Conservation (phyloP, 2,888 invertebrate species). For the Eupithecia tripunctaria region DNA sequence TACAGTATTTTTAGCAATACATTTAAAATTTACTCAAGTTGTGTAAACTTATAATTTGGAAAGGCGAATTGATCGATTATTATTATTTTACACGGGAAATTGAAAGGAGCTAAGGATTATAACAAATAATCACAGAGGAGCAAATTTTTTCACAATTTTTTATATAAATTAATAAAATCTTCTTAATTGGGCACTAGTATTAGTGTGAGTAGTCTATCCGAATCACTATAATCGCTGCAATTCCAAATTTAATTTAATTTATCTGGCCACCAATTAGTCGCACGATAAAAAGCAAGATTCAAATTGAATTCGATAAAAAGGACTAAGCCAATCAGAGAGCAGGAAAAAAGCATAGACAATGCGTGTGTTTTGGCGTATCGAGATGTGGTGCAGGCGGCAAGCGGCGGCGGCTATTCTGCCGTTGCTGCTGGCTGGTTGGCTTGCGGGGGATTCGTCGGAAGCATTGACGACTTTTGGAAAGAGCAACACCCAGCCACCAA, state of each 20-base stretch:
- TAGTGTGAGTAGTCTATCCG: neutral
- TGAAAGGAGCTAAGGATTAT: too few species aligned
- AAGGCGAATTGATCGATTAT: constrained; percentile 24
- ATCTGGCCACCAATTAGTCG: constrained; percentile 17
- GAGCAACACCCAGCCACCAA: constrained; percentile 85
- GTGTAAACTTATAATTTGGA: constrained; percentile 20
- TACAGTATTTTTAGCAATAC: neutral
- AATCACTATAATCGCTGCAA: constrained; percentile 11
- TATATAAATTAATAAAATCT: neutral
- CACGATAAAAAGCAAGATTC: constrained; percentile 16
- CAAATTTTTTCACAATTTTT: neutral
- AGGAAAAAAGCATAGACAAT: constrained; percentile 48
- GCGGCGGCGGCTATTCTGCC: constrained; percentile 71
- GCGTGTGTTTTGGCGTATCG: constrained; percentile 69
- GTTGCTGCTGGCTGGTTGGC: constrained; percentile 70
- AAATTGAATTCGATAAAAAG: constrained; percentile 26
- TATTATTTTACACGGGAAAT: neutral
- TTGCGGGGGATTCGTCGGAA: constrained; percentile 81
- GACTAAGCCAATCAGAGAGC: constrained; percentile 20
- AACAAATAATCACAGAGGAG: neutral
- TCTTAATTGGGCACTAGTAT: constrained; percentile 12
- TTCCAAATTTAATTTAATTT: constrained; percentile 13
- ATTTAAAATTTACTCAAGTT: neutral
- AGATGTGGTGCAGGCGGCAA: constrained; percentile 77
- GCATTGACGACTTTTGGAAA: constrained; percentile 89